These are phyloP conservation scores for Polydrusus tereticollis DNA, from an alignment of 2,888 invertebrate genomes.

Conservation along the genomic window DNA sequence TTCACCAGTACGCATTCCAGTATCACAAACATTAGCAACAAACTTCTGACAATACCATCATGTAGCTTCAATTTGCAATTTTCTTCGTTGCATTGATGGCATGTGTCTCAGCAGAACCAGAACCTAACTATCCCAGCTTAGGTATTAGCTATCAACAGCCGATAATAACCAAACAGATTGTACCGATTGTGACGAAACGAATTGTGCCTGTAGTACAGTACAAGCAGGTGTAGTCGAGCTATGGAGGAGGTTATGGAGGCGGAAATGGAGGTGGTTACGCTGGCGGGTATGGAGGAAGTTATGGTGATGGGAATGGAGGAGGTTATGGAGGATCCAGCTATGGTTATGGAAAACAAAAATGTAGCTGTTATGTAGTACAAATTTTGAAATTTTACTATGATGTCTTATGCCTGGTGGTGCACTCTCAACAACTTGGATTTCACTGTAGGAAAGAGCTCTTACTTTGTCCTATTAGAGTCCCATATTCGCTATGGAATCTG, in stretches of 20 bases:
- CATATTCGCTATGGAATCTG: too few relatives aligned
- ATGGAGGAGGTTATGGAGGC: conserved; percentile 14
- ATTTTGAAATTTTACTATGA: too few relatives aligned
- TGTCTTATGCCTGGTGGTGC: too few relatives aligned
- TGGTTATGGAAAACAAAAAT: background rate
- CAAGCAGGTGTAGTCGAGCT: conserved; percentile 12
- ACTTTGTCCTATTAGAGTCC: too few relatives aligned
- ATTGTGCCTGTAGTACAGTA: background rate
- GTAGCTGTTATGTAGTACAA: too few relatives aligned
- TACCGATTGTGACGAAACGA: conserved; percentile 7
- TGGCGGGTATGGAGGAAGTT: conserved; percentile 19
- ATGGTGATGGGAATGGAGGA: background rate
- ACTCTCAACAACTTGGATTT: too few relatives aligned
- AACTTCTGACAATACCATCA: background rate
- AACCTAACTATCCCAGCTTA: background rate
- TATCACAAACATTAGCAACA: background rate
- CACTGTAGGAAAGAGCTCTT: too few relatives aligned
- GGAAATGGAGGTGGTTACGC: background rate
- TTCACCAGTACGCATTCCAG: background rate
- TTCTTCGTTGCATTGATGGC: conserved; percentile 13
- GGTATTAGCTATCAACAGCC: conserved; percentile 10
- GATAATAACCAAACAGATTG: conserved; percentile 8
- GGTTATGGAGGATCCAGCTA: background rate
- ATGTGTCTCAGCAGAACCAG: conserved; percentile 2
- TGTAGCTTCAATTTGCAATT: conserved; percentile 5